Evolutionary conservation across 2,113 vertebrate species (phyloP).

Genomic region (Lampris megalopsis): DNA sequence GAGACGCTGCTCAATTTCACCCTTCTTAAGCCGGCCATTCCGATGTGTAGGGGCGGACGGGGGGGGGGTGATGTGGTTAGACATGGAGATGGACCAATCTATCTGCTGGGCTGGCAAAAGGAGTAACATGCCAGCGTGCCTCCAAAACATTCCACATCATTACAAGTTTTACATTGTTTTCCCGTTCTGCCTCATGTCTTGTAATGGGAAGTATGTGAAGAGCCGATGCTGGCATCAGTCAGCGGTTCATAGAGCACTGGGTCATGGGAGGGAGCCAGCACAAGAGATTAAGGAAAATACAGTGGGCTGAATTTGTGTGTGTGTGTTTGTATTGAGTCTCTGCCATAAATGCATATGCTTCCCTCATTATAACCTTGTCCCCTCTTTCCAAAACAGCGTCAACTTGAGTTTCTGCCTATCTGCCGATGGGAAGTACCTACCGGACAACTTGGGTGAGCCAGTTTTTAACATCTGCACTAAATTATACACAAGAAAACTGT

Average conservation of each 20-base stretch:
- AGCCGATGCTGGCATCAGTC: conserved; percentile 26
- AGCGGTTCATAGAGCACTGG: conserved; percentile 9
- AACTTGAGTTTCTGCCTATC: conserved; percentile 93
- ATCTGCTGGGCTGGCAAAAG: conserved; percentile 53
- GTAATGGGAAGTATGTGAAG: conserved; percentile 64
- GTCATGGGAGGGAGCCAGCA: conserved; percentile 26
- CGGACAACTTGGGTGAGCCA: conserved; percentile 86
- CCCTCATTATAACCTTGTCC: conserved; percentile 59
- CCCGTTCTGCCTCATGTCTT: conserved; percentile 29
- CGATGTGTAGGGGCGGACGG: conserved; percentile 33
- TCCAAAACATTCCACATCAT: conserved; percentile 47
- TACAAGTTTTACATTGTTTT: conserved; percentile 46
- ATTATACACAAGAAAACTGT: conserved; percentile 38
- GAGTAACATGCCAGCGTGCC: conserved; percentile 42
- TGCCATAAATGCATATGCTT: conserved; percentile 47
- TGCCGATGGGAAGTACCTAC: conserved; percentile 90
- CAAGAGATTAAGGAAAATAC: conserved; percentile 26
- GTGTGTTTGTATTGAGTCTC: conserved; percentile 32
- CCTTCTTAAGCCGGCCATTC: conserved; percentile 67
- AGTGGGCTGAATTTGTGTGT: conserved; percentile 31
- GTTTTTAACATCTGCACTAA: conserved; percentile 62
- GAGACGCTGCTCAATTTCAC: conserved; percentile 73
- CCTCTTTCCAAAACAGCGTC: conserved; percentile 83
- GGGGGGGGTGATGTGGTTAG: conserved; percentile 19
- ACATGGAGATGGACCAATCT: conserved; percentile 52